Evolutionary conservation across 2,888 invertebrate species (phyloP), one percentile per base, ranked within the genome.

Genomic region (Aspidapion aeneum): DNA sequence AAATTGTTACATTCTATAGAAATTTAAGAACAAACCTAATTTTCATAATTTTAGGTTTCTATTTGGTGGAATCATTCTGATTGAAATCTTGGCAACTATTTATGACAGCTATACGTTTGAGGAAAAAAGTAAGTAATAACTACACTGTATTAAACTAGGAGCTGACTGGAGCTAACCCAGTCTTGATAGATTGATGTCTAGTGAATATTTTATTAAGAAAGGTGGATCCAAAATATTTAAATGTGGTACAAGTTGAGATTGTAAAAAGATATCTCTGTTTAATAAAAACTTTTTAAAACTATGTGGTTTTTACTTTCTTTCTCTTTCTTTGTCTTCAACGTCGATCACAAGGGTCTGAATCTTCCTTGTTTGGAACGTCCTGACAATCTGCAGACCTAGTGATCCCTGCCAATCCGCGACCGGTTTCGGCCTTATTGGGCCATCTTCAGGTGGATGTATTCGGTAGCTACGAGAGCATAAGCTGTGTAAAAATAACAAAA

Each of bases 41-140:
- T 52, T 52, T 18, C 64, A 65, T 67, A 62, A 54, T 71, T 72
- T 72, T 71, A 80, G 79, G 48, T 66, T 62, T 18, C 64, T 76
- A 61, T 78, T 78, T 64, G 68, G 64, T 18, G 66, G 55, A 19
- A 68, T 78, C n/a, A 66, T 77, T 51, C 35, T 73, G 18, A 66
- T 74, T 57, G 74, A 75, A 35, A 5, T 76, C 19, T 67, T 72
- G 19, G 76, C 78, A 2, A 76, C 77, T 12, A 21, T 75, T 1
- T 77, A 76, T 64, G 78, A 78, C 63, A 66, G 63, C 55, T 68
- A 68, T 50, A 67, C 69, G 19, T 21, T 69, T 3, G 71, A 69
- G 61, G 69, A 73, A 60, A 73, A 71, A 70, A 74, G 75, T 76
- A 69, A 75, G 74, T 71, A 59, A 22, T n/a, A 62, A 60, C 17